A percentile compares a stretch with the other conserved stretches of the same genome.
These are phyloP conservation scores for Anguilla marmorata DNA, from an alignment of 2,797 vertebrate genomes.

Conservation along the genomic window DNA sequence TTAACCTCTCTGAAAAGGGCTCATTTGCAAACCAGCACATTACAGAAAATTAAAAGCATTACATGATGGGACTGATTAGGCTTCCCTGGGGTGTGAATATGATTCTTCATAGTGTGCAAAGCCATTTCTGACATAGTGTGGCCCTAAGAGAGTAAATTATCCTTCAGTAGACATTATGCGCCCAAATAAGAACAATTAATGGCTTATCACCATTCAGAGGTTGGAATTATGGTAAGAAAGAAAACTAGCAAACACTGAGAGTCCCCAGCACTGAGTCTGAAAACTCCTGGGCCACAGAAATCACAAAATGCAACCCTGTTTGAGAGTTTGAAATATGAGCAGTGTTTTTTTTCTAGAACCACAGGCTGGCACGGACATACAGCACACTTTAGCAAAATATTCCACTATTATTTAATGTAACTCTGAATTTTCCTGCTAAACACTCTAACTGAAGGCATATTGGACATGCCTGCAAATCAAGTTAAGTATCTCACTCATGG, in stretches of 20 bases:
- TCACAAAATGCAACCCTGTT: constrained; percentile 64
- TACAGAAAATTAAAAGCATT: not conserved
- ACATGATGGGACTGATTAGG: not conserved
- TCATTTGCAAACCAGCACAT: not conserved
- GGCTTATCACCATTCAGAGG: not conserved
- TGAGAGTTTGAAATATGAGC: constrained; percentile 63
- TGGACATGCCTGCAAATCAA: not conserved
- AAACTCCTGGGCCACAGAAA: constrained; percentile 39
- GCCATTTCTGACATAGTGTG: not conserved
- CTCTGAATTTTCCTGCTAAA: not conserved
- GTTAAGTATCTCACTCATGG: not conserved
- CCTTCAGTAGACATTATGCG: not conserved
- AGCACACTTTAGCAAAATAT: constrained; percentile 46
- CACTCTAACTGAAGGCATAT: not conserved
- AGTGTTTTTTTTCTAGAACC: constrained; percentile 55
- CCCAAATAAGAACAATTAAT: not conserved
- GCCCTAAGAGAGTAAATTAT: not conserved
- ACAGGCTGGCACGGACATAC: constrained; percentile 63
- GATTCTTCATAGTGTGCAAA: not conserved
- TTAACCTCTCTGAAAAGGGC: not conserved
- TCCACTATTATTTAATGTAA: constrained; percentile 40
- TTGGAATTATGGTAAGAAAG: not conserved
- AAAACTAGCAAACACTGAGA: not conserved
- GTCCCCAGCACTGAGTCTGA: not conserved
- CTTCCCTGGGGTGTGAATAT: not conserved